phyloP scores from a whole-genome alignment of 2,888 invertebrate genomes.

The Xestia ashworthii region DNA sequence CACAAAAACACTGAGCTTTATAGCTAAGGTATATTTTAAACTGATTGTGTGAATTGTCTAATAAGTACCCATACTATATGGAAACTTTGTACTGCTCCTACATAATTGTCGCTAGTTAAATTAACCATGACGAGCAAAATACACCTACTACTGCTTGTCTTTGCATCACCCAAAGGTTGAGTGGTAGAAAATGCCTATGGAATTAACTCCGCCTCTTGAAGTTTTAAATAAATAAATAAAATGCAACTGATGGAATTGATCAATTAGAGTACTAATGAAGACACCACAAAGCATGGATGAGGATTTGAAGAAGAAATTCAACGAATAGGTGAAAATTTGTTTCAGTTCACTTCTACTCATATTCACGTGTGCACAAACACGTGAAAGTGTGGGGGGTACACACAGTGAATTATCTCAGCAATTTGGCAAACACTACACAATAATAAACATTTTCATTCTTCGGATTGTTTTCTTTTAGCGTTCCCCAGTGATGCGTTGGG shows the following conservation, averaged over 20 bases:
- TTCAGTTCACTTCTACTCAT: not conserved
- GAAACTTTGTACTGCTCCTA: too few species aligned
- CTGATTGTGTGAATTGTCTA: not conserved
- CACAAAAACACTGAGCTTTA: not conserved
- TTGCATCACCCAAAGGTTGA: too few species aligned
- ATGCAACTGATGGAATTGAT: not conserved
- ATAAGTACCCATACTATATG: not conserved
- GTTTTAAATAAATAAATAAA: not conserved
- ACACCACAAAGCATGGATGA: too few species aligned
- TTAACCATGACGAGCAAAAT: not conserved
- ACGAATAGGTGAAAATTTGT: not conserved
- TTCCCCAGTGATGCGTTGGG: slow-evolving; percentile 4
- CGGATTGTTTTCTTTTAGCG: slow-evolving; percentile 33
- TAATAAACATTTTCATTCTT: slow-evolving; percentile 35
- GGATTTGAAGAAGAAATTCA: not conserved
- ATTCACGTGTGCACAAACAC: slow-evolving; percentile 37
- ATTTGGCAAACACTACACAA: slow-evolving; percentile 39
- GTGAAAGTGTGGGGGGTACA: slow-evolving; percentile 4
- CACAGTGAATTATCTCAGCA: slow-evolving; percentile 9
- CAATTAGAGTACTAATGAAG: not conserved
- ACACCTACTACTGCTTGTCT: too few species aligned
- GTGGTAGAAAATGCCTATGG: too few species aligned
- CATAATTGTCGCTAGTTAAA: not conserved
- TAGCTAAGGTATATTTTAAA: too few species aligned
- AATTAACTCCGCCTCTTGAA: too few species aligned